phyloP scores from a whole-genome alignment of 2,888 invertebrate species.

The Oeneis ivallda region DNA sequence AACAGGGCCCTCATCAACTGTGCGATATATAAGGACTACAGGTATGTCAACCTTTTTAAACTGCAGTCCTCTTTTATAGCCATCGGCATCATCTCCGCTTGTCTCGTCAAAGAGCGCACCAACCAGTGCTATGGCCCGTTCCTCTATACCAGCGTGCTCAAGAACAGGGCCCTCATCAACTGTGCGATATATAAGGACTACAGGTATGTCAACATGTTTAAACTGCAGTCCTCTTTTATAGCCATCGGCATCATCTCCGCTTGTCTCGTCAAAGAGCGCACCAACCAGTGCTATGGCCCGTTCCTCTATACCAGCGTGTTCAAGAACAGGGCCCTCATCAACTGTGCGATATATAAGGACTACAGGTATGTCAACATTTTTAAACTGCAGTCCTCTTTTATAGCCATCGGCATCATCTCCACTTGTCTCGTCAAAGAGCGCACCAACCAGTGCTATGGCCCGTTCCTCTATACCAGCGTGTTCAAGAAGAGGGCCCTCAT shows the following conservation, averaged over 20 bases:
- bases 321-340: constrained; percentile 68
- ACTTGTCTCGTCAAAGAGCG: constrained; percentile 69
- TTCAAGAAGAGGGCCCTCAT: constrained; percentile 70
- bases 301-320: constrained; percentile 71
- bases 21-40: constrained; percentile 61
- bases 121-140: constrained; percentile 73
- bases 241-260: constrained; percentile 71
- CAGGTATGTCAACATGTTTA: not conserved
- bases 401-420: constrained; percentile 68
- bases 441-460: constrained; percentile 68
- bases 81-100: constrained; percentile 70
- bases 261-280: constrained; percentile 65
- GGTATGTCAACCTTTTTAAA: not conserved
- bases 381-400: constrained; percentile 31
- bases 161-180: constrained; percentile 68
- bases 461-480: constrained; percentile 70
- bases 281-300: constrained; percentile 70
- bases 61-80: constrained; percentile 45
- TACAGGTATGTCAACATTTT: not conserved
- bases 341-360: constrained; percentile 68
- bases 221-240: constrained; percentile 40
- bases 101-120: constrained; percentile 64
- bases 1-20: constrained; percentile 70
- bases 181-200: constrained; percentile 66
- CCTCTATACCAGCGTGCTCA: constrained; percentile 68